Percentiles rank a stretch among this genome's conserved stretches.
Evolutionary conservation across 2,888 invertebrate genomes (phyloP).

Genomic region (Epistrophe grossulariae): DNA sequence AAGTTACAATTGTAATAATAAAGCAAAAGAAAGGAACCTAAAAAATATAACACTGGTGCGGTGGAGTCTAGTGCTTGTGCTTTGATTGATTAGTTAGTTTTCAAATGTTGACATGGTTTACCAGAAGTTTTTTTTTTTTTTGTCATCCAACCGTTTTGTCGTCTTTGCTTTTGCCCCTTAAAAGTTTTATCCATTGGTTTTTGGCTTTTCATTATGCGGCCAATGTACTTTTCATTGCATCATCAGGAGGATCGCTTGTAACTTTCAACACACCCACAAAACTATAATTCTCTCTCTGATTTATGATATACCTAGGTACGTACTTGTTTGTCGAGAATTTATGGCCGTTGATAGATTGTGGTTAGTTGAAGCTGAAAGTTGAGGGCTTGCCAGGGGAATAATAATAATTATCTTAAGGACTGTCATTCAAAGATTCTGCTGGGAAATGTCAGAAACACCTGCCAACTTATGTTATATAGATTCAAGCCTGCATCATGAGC

Average conservation of each 20-base stretch:
- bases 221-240: slow-evolving; percentile 69
- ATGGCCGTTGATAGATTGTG: slow-evolving; percentile 56
- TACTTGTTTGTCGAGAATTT: slow-evolving; percentile 36
- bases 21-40: slow-evolving; percentile 19
- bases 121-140: slow-evolving; percentile 60
- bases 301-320: slow-evolving; percentile 27
- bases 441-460: slow-evolving; percentile 70
- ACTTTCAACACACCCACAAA: slow-evolving; percentile 31
- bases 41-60: neutral
- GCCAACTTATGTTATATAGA: slow-evolving; percentile 54
- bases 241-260: slow-evolving; percentile 17
- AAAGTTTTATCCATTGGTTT: slow-evolving; percentile 49
- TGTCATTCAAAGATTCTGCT: slow-evolving; percentile 48
- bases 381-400: slow-evolving; percentile 61
- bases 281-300: slow-evolving; percentile 45
- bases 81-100: slow-evolving; percentile 73
- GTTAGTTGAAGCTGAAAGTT: slow-evolving; percentile 41
- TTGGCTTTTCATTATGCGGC: slow-evolving; percentile 71
- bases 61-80: slow-evolving; percentile 15
- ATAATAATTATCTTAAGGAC: slow-evolving; percentile 69
- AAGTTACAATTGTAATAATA: slow-evolving; percentile 49
- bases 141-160: neutral
- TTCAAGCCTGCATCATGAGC: neutral
- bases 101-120: slow-evolving; percentile 72
- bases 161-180: neutral